Base-by-base conservation (phyloP, 1,140 invertebrate species). In the Heliconius eleuchia region DNA sequence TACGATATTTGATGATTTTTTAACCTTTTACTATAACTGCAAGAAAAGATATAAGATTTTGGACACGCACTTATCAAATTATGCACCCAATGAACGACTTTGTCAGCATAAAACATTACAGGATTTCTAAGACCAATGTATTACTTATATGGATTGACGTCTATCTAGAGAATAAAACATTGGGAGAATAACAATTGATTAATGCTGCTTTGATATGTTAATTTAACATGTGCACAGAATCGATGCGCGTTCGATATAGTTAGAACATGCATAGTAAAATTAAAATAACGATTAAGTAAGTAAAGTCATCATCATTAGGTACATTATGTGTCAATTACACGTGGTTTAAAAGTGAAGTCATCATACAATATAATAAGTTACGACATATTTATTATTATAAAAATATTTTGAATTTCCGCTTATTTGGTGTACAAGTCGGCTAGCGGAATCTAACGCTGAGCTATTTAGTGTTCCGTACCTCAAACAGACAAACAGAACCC, bases 171-270 rank as follows among this genome's bases (percentile, higher is more conserved):
- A 66, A 27, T 66, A 66, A 66, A 66, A 66, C 23, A 27, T 66
- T 27, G 1, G 3, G 9, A 66, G 60, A 66, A 27, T 66, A 66
- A 66, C 11, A 66, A 66, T 30, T 30, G 27, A 23, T 66, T 11
- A 3, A 66, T 27, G 60, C n/a, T 27, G 27, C 57, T 11, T 66
- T 66, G 9, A 27, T 66, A 66, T 66, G 57, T 27, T 66, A 66
- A 66, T 66, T 66, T 11, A 27, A 66, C 27, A 66, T 66, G 57
- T 66, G 57, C 9, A 66, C 57, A 27, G 57, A 66, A 66, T 66
- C 57, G 23, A 66, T 66, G 6, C 23, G 19, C 23, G 23, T 52
- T 18, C 50, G 50, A 52, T 52, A 18, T 18, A 52, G 16, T 19
- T 7, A 52, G 5, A 52, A 7, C 16, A 7, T 52, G 18, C 16